Percentiles rank a stretch among this genome's conserved stretches.
These are phyloP conservation scores for Drosophila kuntzei DNA, from an alignment of 2,888 invertebrate genomes.

Conservation along the genomic window DNA sequence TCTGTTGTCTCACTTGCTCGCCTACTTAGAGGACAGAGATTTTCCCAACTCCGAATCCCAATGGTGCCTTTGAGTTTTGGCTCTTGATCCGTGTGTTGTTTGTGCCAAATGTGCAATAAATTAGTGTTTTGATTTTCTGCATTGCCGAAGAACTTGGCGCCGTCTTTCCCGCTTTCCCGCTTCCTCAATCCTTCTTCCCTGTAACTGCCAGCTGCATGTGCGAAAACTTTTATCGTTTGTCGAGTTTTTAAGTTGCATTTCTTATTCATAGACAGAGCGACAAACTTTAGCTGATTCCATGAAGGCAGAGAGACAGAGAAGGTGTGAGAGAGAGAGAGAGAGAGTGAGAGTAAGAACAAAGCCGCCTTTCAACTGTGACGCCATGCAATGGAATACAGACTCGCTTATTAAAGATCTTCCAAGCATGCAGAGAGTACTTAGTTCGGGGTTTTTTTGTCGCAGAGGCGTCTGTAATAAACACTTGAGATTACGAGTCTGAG, in stretches of 20 bases:
- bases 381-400: conserved; percentile 63
- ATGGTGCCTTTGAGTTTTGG: conserved; percentile 64
- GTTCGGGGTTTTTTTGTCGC: conserved; percentile 3
- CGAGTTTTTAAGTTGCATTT: conserved; percentile 71
- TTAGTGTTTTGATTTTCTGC: conserved; percentile 79
- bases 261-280: conserved; percentile 67
- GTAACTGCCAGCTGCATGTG: conserved; percentile 55
- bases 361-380: conserved; percentile 39
- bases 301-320: neutral
- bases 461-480: conserved; percentile 54
- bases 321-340: conserved; percentile 3
- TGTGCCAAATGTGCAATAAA: conserved; percentile 81
- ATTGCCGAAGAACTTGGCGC: conserved; percentile 69
- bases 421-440: conserved; percentile 28
- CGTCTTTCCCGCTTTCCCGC: conserved; percentile 17
- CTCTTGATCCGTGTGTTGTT: conserved; percentile 68
- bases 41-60: conserved; percentile 40
- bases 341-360: conserved; percentile 25
- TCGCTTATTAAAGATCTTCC: conserved; percentile 60
- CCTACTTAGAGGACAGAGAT: conserved; percentile 56
- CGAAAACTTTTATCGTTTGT: conserved; percentile 75
- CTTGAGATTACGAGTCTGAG: conserved; percentile 58
- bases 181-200: neutral
- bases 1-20: conserved; percentile 36
- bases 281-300: conserved; percentile 47